Base-by-base conservation (phyloP, 2,888 invertebrate genomes). In the Cephus spinipes region DNA sequence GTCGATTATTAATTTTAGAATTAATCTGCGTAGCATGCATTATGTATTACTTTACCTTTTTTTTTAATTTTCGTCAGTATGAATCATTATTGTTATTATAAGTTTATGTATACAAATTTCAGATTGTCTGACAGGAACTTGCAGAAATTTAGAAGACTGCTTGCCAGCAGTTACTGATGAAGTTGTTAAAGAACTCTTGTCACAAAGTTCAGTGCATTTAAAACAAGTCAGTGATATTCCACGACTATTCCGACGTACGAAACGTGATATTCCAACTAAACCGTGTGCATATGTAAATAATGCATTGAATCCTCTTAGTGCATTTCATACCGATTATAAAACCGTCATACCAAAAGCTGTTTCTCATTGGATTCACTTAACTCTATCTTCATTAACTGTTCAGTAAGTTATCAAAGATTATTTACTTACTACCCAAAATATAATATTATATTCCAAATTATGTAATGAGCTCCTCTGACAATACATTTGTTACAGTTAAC, bases 221-320 rank as follows among this genome's bases (percentile, higher is more conserved):
- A 95, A 95, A 82, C 96, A 96, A 93, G 98, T 99, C 6, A 96
- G 95, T 85, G 98, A 99, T 90, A 97, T 99, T 91, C 99, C 99
- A 3, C 94, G 98, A 81, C 92, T 98, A 78, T 99, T 97, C 91
- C 93, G 98, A 77, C 95, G 98, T 91, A 98, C 98, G 0, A 98
- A 98, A 90, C 94, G 97, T 81, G 97, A 96, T 84, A 93, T 96
- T 35, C 98, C 98, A 0, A 95, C 94, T 1, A 96, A 96, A 86
- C 94, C 96, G 68, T 97, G 97, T 82, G 91, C 93, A 31, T 98
- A 98, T 89, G 95, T 97, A n/a, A 94, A 94, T 69, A 93, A 94
- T 79, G 93, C 96, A 84, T 87, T 95, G 0, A 93, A 93, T 79
- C 94, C 94, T 3, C 92, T 96, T 75, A 90, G 92, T 12, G 93